Base-by-base conservation (phyloP, 2,113 vertebrate genomes). In the Piprites chloris region DNA sequence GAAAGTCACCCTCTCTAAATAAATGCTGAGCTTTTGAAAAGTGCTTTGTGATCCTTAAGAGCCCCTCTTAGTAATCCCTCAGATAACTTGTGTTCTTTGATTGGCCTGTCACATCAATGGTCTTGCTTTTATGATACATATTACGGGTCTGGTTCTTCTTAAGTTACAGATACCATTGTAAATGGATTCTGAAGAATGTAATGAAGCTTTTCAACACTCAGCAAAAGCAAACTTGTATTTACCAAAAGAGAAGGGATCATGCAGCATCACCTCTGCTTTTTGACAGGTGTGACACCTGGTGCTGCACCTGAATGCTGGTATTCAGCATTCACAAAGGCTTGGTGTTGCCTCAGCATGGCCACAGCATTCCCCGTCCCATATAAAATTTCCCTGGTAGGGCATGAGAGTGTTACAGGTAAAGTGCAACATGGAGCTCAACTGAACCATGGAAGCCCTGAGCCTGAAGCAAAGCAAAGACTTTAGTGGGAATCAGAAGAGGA, bases 281-380 rank as follows among this genome's bases (percentile, higher is more conserved):
- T 90, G 75, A 52, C 52, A 76, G 47, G 11, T 39, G 33, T 32
- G 39, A 39, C 3, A 12, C 13, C 52, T 42, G 49, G 28, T 83
- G 47, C 27, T 32, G 46, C 75, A 21, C 53, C 67, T 41, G 46
- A 58, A 8, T 39, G 28, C 23, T 32, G 39, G 32, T 49, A 13
- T 24, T 63, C 7, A 33, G 12, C 9, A 0, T 52, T 9, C 1
- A 1, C 4, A 42, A 65, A 74, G 42, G 12, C 35, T 73, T 1
- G 1, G 41, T 35, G 47, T 74, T 85, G 82, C 42, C 84, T 85
- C 73, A 33, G 9, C 27, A 30, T 4, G 5, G 66, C 49, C 81
- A 42, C 44, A 73, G 46, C 27, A 21, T 16, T 19, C 58, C 58
- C 47, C 3, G 0, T 44, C n/a, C 53, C 24, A 11, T 33, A 22